Percentiles rank a stretch among this genome's conserved stretches.
Evolutionary conservation across 2,797 vertebrate genomes (phyloP).

Genomic region (Cyclura pinguis): DNA sequence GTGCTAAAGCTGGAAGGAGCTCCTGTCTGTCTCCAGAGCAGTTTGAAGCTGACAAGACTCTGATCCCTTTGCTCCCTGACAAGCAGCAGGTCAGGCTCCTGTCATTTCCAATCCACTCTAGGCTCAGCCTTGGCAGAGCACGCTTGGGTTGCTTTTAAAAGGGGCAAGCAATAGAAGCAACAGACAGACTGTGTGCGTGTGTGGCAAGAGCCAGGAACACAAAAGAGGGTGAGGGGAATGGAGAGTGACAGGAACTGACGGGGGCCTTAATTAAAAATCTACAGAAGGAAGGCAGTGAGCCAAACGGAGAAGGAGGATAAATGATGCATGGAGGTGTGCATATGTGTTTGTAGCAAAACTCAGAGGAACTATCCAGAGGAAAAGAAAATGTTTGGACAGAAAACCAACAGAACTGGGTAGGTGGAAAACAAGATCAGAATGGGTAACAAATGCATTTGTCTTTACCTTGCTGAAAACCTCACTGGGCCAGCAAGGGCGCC

Average conservation of each 20-base stretch:
- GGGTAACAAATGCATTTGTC: not conserved
- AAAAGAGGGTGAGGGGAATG: not conserved
- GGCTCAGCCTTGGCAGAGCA: conserved; percentile 7
- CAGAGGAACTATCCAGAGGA: not conserved
- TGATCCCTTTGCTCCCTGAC: conserved; percentile 40
- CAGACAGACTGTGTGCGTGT: not conserved
- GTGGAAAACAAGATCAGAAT: not conserved
- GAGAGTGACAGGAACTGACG: conserved; percentile 5
- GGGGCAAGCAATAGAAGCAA: conserved; percentile 1
- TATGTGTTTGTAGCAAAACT: not conserved
- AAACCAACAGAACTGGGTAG: not conserved
- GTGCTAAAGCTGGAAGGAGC: conserved; percentile 5
- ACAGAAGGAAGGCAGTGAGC: not conserved
- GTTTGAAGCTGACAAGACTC: conserved; percentile 31
- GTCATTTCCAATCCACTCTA: conserved; percentile 39
- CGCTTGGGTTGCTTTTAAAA: conserved; percentile 6
- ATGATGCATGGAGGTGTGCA: conserved; percentile 3
- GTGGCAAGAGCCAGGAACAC: not conserved
- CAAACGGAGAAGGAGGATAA: conserved; percentile 20
- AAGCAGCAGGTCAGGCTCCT: conserved; percentile 32
- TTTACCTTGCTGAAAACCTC: not conserved
- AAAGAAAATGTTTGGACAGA: not conserved
- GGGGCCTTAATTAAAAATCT: conserved; percentile 19
- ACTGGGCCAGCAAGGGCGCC: not conserved
- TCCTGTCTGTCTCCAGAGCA: conserved; percentile 10